These are phyloP conservation scores for honey bee (Apis mellifera) DNA, from an alignment of 1,140 invertebrate genomes.

Conservation along the genomic window Amel_HAv3.1 CM009937.2:8439501-8440000, in stretches of 20 bases:
- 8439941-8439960: no score
- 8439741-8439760: slow-evolving; percentile 31
- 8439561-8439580: slow-evolving; percentile 37
- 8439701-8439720: slow-evolving; percentile 36
- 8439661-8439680: slow-evolving; percentile 66
- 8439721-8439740: slow-evolving; percentile 44
- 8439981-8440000: no score
- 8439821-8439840: not conserved
- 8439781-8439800: slow-evolving; percentile 21
- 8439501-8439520: not conserved
- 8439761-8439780: slow-evolving; percentile 35
- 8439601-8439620: slow-evolving; percentile 45
- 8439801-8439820: not conserved
- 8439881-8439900: no score
- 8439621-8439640: slow-evolving; percentile 48
- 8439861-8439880: not conserved
- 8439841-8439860: no score
- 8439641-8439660: slow-evolving; percentile 68
- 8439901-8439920: no score
- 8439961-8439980: no score
- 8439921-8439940: no score
- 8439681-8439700: slow-evolving; percentile 56
- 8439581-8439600: slow-evolving; percentile 55
- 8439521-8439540: slow-evolving; percentile 16
- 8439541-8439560: slow-evolving; percentile 19